A percentile compares a stretch with the other conserved stretches of the same genome.
These are phyloP conservation scores for Bruchidius siliquastri DNA, from an alignment of 2,888 invertebrate genomes.

Conservation along the genomic window DNA sequence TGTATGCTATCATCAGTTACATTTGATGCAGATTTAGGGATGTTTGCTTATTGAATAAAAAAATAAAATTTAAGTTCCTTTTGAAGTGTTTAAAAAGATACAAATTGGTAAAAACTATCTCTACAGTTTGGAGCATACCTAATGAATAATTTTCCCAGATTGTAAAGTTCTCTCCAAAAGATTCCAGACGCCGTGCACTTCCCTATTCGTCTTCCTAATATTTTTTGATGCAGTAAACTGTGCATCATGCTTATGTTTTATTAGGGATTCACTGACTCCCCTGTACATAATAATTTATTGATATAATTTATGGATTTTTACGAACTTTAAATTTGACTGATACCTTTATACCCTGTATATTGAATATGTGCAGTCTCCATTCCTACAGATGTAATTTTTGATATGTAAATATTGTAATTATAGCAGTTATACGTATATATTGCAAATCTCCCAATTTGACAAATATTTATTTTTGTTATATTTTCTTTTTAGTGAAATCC, in stretches of 20 bases:
- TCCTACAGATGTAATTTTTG: neutral
- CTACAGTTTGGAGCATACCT: no score
- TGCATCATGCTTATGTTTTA: neutral
- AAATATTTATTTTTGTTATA: conserved; percentile 5
- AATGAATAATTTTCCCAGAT: neutral
- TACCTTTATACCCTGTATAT: neutral
- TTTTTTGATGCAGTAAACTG: no score
- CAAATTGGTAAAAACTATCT: no score
- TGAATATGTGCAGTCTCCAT: neutral
- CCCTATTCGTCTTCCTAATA: neutral
- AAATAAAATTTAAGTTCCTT: no score
- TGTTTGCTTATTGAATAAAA: no score
- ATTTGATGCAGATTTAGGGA: no score
- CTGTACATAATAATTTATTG: neutral
- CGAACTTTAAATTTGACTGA: neutral
- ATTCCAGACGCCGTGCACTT: neutral
- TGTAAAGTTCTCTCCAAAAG: neutral
- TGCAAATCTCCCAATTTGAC: neutral
- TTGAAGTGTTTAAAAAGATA: no score
- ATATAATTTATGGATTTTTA: neutral
- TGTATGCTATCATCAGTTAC: no score
- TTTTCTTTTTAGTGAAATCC: neutral
- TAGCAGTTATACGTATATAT: neutral
- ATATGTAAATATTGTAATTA: conserved; percentile 2
- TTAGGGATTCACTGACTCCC: neutral